phyloP scores from a whole-genome alignment of 2,888 invertebrate species.

The Drosophila histrio region DNA sequence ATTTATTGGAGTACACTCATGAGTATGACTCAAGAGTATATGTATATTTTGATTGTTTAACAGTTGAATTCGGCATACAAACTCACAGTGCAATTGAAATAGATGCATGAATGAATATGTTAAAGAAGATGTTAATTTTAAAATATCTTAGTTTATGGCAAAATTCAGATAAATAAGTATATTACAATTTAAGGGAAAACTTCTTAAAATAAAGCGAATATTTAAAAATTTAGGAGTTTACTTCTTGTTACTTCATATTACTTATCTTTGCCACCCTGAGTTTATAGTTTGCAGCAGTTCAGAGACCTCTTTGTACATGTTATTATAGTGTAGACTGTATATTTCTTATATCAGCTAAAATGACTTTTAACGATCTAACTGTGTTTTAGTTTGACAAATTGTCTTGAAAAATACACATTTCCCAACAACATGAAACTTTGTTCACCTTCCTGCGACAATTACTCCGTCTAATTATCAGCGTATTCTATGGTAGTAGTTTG shows the following conservation, averaged over 20 bases:
- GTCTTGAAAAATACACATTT: slow-evolving; percentile 13
- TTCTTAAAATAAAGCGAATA: no score
- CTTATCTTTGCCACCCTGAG: background rate
- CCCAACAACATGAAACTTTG: slow-evolving; percentile 7
- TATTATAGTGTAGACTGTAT: background rate
- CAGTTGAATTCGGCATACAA: background rate
- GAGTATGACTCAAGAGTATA: background rate
- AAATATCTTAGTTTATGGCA: no score
- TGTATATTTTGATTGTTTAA: background rate
- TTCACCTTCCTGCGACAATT: slow-evolving; percentile 37
- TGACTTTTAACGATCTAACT: slow-evolving; percentile 30
- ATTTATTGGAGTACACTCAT: slow-evolving; percentile 19
- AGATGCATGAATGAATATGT: no score
- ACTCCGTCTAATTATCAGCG: slow-evolving; percentile 40
- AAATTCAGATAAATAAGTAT: no score
- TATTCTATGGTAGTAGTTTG: slow-evolving; percentile 9
- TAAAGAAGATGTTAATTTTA: no score
- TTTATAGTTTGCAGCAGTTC: background rate
- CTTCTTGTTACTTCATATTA: no score
- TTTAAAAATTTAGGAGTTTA: no score
- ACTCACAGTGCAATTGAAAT: background rate
- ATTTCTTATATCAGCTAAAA: slow-evolving; percentile 7
- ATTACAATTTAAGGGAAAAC: no score
- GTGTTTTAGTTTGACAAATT: slow-evolving; percentile 30
- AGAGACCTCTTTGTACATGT: background rate